These are phyloP conservation scores for Melinaea marsaeus DNA, from an alignment of 2,888 invertebrate genomes.

Conservation along the genomic window DNA sequence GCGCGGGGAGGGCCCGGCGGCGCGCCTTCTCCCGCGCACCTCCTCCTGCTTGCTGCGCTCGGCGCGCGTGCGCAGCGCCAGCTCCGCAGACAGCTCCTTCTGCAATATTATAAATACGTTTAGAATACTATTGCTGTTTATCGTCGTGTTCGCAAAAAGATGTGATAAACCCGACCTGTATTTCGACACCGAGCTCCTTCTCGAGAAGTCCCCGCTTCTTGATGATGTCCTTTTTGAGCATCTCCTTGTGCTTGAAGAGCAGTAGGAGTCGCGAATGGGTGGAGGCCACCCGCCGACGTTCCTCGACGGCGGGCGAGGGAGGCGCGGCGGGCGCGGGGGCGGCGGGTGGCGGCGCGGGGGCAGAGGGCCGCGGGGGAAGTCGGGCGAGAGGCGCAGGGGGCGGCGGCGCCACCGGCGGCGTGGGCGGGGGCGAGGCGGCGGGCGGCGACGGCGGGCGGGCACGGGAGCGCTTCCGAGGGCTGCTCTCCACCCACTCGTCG, in stretches of 20 bases:
- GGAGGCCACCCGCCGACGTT: conserved; percentile 75
- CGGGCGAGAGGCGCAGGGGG: conserved; percentile 28
- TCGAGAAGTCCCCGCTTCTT: conserved; percentile 93
- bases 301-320: conserved; percentile 45
- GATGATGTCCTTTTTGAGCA: conserved; percentile 94
- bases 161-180: conserved; percentile 79
- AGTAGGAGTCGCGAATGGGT: conserved; percentile 81
- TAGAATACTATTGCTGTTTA: neutral
- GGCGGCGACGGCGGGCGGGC: conserved; percentile 36
- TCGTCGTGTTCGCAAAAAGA: neutral
- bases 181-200: conserved; percentile 92
- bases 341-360: conserved; percentile 70
- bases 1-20: conserved; percentile 52
- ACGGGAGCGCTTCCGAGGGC: conserved; percentile 55
- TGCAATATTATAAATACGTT: conserved; percentile 42
- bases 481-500: conserved; percentile 66
- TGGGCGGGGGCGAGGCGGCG: conserved; percentile 53
- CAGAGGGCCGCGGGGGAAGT: conserved; percentile 53
- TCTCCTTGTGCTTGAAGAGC: conserved; percentile 92
- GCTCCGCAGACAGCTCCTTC: conserved; percentile 86
- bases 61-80: conserved; percentile 83
- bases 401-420: conserved; percentile 33
- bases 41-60: conserved; percentile 84
- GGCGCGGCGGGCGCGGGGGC: conserved; percentile 63
- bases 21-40: conserved; percentile 74